Evolutionary conservation across 2,888 invertebrate genomes (phyloP).

Genomic region (Caenorhabditis parvicauda): DNA sequence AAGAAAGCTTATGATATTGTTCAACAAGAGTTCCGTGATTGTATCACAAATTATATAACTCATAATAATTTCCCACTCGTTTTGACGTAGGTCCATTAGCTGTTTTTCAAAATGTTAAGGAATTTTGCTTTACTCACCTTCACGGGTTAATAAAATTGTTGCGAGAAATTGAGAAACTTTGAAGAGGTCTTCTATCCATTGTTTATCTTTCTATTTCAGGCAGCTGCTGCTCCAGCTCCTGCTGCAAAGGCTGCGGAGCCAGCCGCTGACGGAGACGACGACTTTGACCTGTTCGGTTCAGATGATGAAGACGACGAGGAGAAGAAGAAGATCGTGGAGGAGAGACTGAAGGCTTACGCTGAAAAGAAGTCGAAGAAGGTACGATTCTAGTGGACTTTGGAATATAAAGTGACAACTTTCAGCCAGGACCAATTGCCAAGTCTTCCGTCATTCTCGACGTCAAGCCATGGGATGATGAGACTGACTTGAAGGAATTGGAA

Average conservation of each 20-base stretch:
- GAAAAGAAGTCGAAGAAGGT: constrained; percentile 89
- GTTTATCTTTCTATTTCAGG: constrained; percentile 3
- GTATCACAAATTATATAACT: constrained; percentile 9
- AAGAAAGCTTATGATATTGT: constrained; percentile 32
- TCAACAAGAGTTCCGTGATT: constrained; percentile 38
- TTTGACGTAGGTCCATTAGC: constrained; percentile 19
- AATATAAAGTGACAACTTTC: constrained; percentile 66
- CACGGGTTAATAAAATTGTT: neutral
- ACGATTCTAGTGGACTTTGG: neutral
- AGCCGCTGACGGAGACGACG: constrained; percentile 33
- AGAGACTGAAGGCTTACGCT: constrained; percentile 84
- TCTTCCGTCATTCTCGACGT: constrained; percentile 91
- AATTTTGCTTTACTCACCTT: neutral
- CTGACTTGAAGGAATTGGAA: constrained; percentile 87
- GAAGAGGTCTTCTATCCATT: neutral
- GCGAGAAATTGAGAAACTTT: neutral
- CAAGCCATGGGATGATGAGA: constrained; percentile 96
- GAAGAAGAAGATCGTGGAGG: constrained; percentile 74
- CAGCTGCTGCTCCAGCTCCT: constrained; percentile 6
- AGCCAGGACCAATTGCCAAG: constrained; percentile 87
- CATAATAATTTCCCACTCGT: constrained; percentile 18
- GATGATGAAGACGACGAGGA: constrained; percentile 59
- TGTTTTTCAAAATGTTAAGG: neutral
- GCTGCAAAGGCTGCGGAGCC: constrained; percentile 12
- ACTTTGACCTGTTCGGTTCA: constrained; percentile 61